Evolutionary conservation across 2,888 invertebrate genomes (phyloP).

Genomic region (Xestia rhomboidea): DNA sequence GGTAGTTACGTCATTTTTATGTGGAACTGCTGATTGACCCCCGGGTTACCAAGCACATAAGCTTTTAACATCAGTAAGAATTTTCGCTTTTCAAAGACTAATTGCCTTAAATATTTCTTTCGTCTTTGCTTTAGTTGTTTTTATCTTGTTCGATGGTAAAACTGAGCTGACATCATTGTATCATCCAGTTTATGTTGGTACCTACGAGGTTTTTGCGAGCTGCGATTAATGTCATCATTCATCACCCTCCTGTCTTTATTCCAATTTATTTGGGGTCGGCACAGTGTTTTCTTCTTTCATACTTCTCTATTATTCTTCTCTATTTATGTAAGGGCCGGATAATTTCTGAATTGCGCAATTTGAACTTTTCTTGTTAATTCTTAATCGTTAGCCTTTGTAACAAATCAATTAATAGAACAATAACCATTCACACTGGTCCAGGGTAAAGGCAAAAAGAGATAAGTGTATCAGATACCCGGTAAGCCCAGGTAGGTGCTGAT

Average conservation of each 20-base stretch:
- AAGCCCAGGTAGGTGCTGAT: constrained; percentile 1
- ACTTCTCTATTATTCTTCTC: not conserved
- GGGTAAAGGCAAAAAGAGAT: constrained; percentile 18
- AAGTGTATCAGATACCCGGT: constrained; percentile 26
- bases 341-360: not conserved
- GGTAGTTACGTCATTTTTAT: constrained; percentile 61
- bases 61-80: constrained; percentile 37
- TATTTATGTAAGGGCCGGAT: not conserved
- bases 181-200: not conserved
- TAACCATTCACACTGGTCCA: constrained; percentile 34
- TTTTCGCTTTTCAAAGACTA: constrained; percentile 43
- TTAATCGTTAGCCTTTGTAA: constrained; percentile 15
- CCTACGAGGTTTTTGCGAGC: not conserved
- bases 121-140: constrained; percentile 34
- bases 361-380: not conserved
- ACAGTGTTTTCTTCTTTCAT: not conserved
- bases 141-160: not conserved
- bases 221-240: not conserved
- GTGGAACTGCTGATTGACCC: constrained; percentile 56
- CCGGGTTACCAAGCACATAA: constrained; percentile 46
- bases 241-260: not conserved
- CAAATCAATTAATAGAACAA: constrained; percentile 26
- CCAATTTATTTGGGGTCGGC: not conserved
- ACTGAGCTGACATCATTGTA: constrained; percentile 24
- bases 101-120: constrained; percentile 31